Conservation (phyloP, 2,113 vertebrate genomes). For the Notothenia rossii region DNA sequence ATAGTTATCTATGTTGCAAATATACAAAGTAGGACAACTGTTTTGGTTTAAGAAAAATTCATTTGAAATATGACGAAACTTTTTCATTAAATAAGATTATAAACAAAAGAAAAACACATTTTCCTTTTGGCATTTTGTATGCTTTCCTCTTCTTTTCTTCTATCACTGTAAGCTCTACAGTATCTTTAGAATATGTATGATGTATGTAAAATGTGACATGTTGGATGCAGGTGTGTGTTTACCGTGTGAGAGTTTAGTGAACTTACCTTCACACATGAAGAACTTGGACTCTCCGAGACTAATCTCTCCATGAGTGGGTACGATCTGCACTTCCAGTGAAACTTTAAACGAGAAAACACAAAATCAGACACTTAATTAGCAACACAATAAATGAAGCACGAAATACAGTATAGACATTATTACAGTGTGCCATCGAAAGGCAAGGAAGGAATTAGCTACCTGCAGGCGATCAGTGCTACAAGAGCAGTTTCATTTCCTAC, state of each 20-base stretch:
- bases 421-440: not conserved
- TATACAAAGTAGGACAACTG: not conserved
- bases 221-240: not conserved
- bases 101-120: not conserved
- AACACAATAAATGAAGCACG: not conserved
- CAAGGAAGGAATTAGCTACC: not conserved
- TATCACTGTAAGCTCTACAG: not conserved
- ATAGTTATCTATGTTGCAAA: not conserved
- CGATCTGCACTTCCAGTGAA: constrained; percentile 95
- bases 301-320: constrained; percentile 94
- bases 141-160: not conserved
- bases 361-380: constrained; percentile 12
- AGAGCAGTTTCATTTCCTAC: not conserved
- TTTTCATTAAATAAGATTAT: not conserved
- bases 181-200: not conserved
- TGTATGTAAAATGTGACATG: too few relatives aligned
- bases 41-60: not conserved
- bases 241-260: not conserved
- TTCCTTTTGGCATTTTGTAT: too few relatives aligned
- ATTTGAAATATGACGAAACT: not conserved
- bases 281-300: constrained; percentile 98
- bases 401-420: not conserved
- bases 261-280: constrained; percentile 96
- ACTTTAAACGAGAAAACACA: constrained; percentile 79
- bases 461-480: not conserved